phyloP scores from a whole-genome alignment of 2,797 vertebrate species.

The Otolemur crassicaudatus region DNA sequence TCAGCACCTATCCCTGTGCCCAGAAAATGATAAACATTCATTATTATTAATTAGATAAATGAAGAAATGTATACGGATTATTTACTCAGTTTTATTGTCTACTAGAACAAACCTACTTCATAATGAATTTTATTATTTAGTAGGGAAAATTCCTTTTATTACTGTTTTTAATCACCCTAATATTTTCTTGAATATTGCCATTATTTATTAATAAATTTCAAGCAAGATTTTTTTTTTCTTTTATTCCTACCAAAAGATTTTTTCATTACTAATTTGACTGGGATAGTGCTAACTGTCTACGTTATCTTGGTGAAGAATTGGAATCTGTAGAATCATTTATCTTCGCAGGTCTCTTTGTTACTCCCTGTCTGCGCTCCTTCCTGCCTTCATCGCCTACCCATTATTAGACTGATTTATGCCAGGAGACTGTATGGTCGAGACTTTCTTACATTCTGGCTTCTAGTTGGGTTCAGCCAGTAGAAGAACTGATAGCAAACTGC shows the following conservation, averaged over 20 bases:
- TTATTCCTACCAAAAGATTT: background rate
- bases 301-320: background rate
- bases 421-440: background rate
- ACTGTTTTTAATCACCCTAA: background rate
- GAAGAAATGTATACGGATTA: background rate
- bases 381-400: background rate
- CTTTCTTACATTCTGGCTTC: background rate
- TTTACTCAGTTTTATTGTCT: background rate
- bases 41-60: slow-evolving; percentile 9
- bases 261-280: background rate
- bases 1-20: background rate
- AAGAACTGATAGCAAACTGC: background rate
- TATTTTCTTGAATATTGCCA: background rate
- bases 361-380: background rate
- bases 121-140: background rate
- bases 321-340: background rate
- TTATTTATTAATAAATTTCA: background rate
- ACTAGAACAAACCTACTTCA: background rate
- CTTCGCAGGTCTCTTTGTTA: background rate
- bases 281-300: background rate
- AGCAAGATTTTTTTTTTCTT: background rate
- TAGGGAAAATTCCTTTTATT: background rate
- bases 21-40: background rate
- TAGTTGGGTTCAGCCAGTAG: background rate
- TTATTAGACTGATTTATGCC: background rate